Base-by-base conservation (phyloP, 2,113 vertebrate species). In the Cyprinodon tularosa region DNA sequence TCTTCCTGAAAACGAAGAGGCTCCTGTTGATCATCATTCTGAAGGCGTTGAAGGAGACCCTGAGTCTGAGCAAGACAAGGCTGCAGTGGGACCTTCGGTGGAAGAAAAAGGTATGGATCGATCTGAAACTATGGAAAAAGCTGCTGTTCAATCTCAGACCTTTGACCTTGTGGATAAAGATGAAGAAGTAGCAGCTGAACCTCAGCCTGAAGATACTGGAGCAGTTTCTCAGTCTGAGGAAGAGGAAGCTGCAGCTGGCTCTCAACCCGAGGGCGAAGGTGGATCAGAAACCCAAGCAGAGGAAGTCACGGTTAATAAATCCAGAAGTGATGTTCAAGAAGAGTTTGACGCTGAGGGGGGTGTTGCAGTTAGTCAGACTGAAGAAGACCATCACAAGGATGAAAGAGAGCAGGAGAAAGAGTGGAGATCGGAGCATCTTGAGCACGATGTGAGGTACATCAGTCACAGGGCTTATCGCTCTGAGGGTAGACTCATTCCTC, bases 401-500 rank as follows among this genome's bases (percentile, higher is more conserved):
- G 62, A 42, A 14, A 29, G 12, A 5, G 12, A 29, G 3, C 37
- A 15, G 37, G 36, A 17, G 8, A 22, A 53, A 11, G 62, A 57
- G 10, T 38, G 9, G 22, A 29, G 5, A 14, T 22, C 62, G 7
- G 59, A 78, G 20, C 61, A 57, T 7, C 66, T 65, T 12, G 20
- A 83, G 29, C 10, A 0, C 29, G 45, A 69, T 17, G 3, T 39
- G 6, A 80, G 86, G 57, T 80, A 79, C 65, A 72, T 90, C 66
- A 78, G 59, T 47, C 71, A 62, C n/a, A 87, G 87, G 84, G 71
- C 80, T 57, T 73, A 64, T 67, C 68, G 20, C 60, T 91, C 91
- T 6, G 82, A 83, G 22, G 88, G 80, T 1, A 63, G 68, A 20
- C 64, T 80, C 8, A 39, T 73, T n/a, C 5, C 83, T 37, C 59